Evolutionary conservation across 2,113 vertebrate genomes (phyloP), one percentile per base, ranked within the genome.

Genomic region (Crocuta crocuta): DNA sequence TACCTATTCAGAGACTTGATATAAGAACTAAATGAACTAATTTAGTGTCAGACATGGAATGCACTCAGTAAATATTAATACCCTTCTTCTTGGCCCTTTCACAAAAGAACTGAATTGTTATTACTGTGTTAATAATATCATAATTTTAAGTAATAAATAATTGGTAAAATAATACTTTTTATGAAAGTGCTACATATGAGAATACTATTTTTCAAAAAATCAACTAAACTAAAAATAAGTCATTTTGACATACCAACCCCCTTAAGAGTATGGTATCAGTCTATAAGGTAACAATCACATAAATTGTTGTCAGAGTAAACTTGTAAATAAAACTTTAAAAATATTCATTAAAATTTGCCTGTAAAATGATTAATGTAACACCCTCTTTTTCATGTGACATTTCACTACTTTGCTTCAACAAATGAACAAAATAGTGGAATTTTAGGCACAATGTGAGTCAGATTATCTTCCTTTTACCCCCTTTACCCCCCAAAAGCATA

Each of bases 61-160:
- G 10, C 0, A 3, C 12, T 86, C 50, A 31, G 43, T 80, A 91
- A 88, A 53, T 35, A 53, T 28, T 84, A 85, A 78, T 58, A 31
- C 8, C 5, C 16, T 80, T 90, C 10, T 76, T 70, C 10, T 89
- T 55, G 39, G 31, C 1, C 39, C 33, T 13, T 88, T 85, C 39
- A 78, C 12, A 88, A 91, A 88, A 66, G 10, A 80, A 11, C 0
- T 84, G 15, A 79, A 76, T 83, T 45, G 2, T 83, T 53, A 71
- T 26, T 85, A 31, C 12, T 85, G 26, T 81, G 15, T 50, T 84
- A 82, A 50, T 35, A 91, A 79, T 84, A 71, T 5, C 7, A 55
- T 10, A 43, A 35, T 87, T 86, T 97, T 95, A 97, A 86, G 7
- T 73, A 74, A 31, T 10, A 71, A 53, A 61, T 61, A 85, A 74